These are phyloP conservation scores for Lordiphosa clarofinis DNA, from an alignment of 1,140 invertebrate species.

Conservation along the genomic window DNA sequence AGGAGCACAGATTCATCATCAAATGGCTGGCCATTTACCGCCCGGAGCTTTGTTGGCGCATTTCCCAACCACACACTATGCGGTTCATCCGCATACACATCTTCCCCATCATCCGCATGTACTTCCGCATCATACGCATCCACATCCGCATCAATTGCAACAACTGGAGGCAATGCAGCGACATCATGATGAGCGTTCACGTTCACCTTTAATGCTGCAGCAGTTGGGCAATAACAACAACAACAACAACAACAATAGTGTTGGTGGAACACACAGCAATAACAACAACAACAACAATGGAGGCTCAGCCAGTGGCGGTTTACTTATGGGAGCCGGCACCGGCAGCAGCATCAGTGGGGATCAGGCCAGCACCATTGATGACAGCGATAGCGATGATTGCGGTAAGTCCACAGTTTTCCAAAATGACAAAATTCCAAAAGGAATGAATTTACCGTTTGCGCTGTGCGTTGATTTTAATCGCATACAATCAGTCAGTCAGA, in stretches of 20 bases:
- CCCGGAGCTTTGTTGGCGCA: constrained; percentile 46
- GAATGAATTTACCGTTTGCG: no score
- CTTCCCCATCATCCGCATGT: constrained; percentile 29
- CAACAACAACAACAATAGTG: constrained; percentile 28
- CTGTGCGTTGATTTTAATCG: no score
- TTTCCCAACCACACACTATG: constrained; percentile 65
- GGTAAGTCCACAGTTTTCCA: no score
- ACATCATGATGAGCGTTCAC: constrained; percentile 66
- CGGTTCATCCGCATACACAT: constrained; percentile 47
- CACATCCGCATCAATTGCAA: constrained; percentile 29
- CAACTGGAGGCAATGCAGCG: constrained; percentile 39
- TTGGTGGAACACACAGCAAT: constrained; percentile 10
- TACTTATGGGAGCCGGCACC: constrained; percentile 48
- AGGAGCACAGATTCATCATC: constrained; percentile 32
- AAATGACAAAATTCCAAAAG: no score
- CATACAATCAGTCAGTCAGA: no score
- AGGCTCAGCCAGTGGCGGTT: constrained; percentile 3
- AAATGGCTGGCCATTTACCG: constrained; percentile 40
- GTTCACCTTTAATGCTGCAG: constrained; percentile 65
- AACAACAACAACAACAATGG: constrained; percentile 35
- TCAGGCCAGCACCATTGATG: constrained; percentile 70
- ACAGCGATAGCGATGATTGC: constrained; percentile 77
- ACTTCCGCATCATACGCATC: constrained; percentile 31
- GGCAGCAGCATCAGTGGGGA: constrained; percentile 74
- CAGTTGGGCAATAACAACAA: constrained; percentile 38